phyloP scores from a whole-genome alignment of 30 jellyfish, hydroid and myxozoan genomes.

The Clytia hemisphaerica region DNA sequence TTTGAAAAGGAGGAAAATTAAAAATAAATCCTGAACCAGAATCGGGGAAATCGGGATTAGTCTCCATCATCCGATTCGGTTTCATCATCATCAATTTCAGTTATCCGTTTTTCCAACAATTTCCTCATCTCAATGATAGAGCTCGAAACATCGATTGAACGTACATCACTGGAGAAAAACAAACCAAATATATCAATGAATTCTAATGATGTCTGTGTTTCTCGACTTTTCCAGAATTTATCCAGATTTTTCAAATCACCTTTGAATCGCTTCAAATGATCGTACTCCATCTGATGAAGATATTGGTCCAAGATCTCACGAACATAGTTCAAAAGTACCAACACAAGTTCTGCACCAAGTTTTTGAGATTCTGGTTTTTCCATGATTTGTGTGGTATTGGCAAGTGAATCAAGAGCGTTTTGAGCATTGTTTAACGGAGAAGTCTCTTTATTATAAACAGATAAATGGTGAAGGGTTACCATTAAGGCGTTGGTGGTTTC shows the following conservation, averaged over 20 bases:
- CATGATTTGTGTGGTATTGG: not conserved
- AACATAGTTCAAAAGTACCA: too few relatives aligned
- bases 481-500: too few relatives aligned
- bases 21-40: too few relatives aligned
- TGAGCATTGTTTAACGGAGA: not conserved
- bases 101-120: not conserved
- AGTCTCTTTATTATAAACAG: too few relatives aligned
- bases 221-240: not conserved
- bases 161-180: not conserved
- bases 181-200: not conserved
- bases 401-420: not conserved
- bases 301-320: not conserved
- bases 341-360: not conserved
- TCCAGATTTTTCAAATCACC: not conserved
- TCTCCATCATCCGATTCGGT: conserved; percentile 9
- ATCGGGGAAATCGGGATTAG: too few relatives aligned
- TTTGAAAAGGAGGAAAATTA: too few relatives aligned
- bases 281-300: not conserved
- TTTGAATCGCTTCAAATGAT: not conserved
- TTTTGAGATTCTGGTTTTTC: not conserved
- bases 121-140: not conserved
- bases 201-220: too few relatives aligned
- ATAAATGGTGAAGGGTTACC: too few relatives aligned
- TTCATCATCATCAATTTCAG: not conserved
- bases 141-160: not conserved